Evolutionary conservation across 2,888 invertebrate genomes (phyloP), one percentile per base, ranked within the genome.

Genomic region (Netelia inedita): DNA sequence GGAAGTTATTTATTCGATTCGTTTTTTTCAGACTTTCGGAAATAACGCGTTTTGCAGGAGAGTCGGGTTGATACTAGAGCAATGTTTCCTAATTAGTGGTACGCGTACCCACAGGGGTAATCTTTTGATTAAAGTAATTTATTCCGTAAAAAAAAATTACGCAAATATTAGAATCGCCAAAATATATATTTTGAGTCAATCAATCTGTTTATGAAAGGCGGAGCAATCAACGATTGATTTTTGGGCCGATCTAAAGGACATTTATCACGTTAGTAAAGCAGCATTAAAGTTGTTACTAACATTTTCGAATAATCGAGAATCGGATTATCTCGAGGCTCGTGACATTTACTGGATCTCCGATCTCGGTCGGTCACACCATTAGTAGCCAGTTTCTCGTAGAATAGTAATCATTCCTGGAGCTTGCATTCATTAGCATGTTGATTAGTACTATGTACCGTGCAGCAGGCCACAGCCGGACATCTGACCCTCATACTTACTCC

Each of bases 381-480:
- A n/a, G 63, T 65, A 57, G 41, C 50, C 53, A 55, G 21, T 74
- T 43, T 35, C 16, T 55, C n/a, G 50, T 35, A 69, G 74, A 28
- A 55, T 53, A 78, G 81, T 81, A 78, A 85, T 81, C 81, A 78
- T 85, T 79, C 65, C 81, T 57, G 81, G 46, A 46, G 65, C 66
- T 75, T 79, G 85, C 19, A 79, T 85, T 75, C 71, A 85, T 82
- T 82, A 79, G 82, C 85, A 85, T 82, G 66, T 82, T 85, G 75
- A 85, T 85, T 82, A 85, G 74, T 50, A 73, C 68, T 71, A 35
- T 65, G 57, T 59, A 79, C 50, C 59, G 35, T 46, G 55, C 85
- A 21, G 19, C 63, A 43, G 76, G 28, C 69, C 69, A 35, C 41
- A 57, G 72, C 16, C 57, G 35, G 74, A 79, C 69, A 78, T 79